Percentiles rank a stretch among this genome's conserved stretches.
phyloP scores from a whole-genome alignment of 1,140 invertebrate species.

The Meloidogyne chitwoodi region DNA sequence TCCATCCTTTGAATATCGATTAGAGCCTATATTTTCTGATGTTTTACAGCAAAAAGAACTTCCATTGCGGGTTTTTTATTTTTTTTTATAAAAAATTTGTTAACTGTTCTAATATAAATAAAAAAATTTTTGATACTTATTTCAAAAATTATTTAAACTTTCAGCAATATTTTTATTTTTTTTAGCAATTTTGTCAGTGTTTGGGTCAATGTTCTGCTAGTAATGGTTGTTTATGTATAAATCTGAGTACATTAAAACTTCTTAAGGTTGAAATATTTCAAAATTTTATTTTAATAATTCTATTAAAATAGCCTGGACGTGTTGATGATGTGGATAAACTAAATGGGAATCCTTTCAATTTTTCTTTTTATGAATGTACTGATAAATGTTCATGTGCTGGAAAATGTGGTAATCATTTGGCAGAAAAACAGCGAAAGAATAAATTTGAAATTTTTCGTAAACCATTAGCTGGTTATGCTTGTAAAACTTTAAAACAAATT shows the following conservation, averaged over 20 bases:
- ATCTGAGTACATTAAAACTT: constrained; percentile 3
- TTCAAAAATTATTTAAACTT: neutral
- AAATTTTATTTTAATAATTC: neutral
- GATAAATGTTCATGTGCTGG: neutral
- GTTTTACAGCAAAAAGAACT: neutral
- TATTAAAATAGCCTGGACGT: neutral
- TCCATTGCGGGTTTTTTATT: neutral
- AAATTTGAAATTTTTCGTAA: constrained; percentile 7
- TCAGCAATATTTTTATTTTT: neutral
- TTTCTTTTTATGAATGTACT: neutral
- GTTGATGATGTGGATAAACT: neutral
- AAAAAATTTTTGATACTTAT: no score
- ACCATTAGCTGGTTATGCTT: neutral
- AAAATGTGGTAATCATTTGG: neutral
- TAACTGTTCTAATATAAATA: no score
- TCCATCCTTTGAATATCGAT: neutral
- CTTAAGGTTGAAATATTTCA: neutral
- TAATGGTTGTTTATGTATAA: constrained; percentile 5
- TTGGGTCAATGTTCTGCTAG: neutral
- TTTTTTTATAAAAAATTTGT: neutral
- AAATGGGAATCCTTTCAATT: constrained; percentile 16
- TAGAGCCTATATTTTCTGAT: neutral
- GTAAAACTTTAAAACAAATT: constrained; percentile 4
- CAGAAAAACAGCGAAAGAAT: neutral
- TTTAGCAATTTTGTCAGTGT: constrained; percentile 3